These are phyloP conservation scores for Hoplodrina ambigua DNA, from an alignment of 2,888 invertebrate species.

Conservation along the genomic window DNA sequence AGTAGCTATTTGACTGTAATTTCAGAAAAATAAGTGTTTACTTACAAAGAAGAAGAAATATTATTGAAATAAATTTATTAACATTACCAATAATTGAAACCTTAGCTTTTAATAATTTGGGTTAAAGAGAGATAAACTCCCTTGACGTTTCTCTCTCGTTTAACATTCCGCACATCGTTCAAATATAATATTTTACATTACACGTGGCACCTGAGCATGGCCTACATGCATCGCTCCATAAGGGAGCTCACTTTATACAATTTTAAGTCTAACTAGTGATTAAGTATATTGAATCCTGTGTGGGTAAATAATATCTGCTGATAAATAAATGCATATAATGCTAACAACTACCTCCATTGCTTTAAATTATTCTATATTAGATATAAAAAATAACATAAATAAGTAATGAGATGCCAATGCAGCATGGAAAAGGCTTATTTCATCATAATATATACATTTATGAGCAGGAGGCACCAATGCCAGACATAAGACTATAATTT, in stretches of 20 bases:
- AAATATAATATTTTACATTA: conserved; percentile 62
- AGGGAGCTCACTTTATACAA: conserved; percentile 57
- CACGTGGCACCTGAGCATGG: conserved; percentile 33
- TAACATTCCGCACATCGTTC: conserved; percentile 64
- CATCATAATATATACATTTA: conserved; percentile 48
- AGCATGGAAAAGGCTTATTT: conserved; percentile 10
- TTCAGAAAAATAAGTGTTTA: neutral
- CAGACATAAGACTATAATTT: conserved; percentile 28
- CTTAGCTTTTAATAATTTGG: conserved; percentile 72
- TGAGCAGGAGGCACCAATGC: conserved; percentile 4
- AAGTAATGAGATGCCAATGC: conserved; percentile 3
- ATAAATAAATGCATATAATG: conserved; percentile 61
- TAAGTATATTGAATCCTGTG: conserved; percentile 36
- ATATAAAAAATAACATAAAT: conserved; percentile 25
- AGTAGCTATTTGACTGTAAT: neutral
- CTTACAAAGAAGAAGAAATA: conserved; percentile 3
- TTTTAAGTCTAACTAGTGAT: conserved; percentile 62
- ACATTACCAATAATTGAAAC: conserved; percentile 79
- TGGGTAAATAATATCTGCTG: conserved; percentile 28
- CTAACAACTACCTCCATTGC: conserved; percentile 37
- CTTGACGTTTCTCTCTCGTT: conserved; percentile 58
- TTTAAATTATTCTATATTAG: conserved; percentile 20
- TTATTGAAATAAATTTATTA: conserved; percentile 78
- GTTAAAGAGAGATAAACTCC: conserved; percentile 66
- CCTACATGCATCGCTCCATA: conserved; percentile 29